Conservation (phyloP, 2,888 invertebrate species). For the Cataglyphis rosenhaueri region DNA sequence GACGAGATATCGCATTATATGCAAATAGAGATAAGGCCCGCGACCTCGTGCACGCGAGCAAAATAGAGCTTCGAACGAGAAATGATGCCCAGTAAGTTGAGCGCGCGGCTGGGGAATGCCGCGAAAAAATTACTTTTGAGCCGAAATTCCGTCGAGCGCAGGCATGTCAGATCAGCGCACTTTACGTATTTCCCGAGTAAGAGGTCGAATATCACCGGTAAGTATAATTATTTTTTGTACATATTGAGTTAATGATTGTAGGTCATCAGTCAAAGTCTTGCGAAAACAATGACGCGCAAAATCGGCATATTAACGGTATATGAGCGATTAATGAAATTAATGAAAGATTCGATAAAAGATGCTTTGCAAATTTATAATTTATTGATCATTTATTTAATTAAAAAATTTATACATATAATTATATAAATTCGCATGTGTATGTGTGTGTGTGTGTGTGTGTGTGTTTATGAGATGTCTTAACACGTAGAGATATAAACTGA, state of each 20-base stretch:
- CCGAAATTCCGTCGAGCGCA: constrained; percentile 45
- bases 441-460: not conserved
- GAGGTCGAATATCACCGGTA: constrained; percentile 67
- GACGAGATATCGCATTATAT: constrained; percentile 74
- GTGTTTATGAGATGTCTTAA: not conserved
- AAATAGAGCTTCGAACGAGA: constrained; percentile 61
- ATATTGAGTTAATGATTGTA: not conserved
- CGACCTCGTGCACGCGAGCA: not conserved
- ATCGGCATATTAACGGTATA: not conserved
- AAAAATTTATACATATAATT: not conserved
- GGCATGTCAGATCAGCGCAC: constrained; percentile 76
- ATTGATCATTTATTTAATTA: not conserved
- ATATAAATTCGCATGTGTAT: not conserved
- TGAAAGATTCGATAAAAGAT: not conserved
- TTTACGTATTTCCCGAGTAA: constrained; percentile 80
- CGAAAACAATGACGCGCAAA: not conserved
- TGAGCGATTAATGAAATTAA: not conserved
- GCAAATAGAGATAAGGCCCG: constrained; percentile 78
- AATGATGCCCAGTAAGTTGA: constrained; percentile 80
- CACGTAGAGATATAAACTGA: not conserved
- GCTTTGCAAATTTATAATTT: not conserved
- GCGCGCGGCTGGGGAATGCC: constrained; percentile 65
- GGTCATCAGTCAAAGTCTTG: not conserved
- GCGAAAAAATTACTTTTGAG: constrained; percentile 59
- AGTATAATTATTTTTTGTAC: constrained; percentile 36